Evolutionary conservation across 2,113 vertebrate species (phyloP).

Genomic region (Chlamydotis undulata): DNA sequence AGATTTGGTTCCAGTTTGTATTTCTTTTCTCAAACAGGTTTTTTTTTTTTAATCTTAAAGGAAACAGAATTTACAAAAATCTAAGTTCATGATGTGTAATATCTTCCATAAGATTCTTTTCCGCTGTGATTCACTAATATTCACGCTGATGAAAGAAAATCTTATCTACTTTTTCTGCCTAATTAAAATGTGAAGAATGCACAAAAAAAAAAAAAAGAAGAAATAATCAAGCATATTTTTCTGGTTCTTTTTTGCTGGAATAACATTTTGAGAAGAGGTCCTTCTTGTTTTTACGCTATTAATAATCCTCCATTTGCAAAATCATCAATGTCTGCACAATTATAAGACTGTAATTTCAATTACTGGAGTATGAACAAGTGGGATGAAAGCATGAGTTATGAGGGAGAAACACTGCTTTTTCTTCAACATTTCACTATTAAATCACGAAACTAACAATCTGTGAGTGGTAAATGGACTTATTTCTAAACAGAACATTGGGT

Average conservation of each 20-base stretch:
- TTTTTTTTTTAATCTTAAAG: neutral
- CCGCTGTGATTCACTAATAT: slow-evolving; percentile 41
- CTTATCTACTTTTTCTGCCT: slow-evolving; percentile 46
- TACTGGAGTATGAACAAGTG: slow-evolving; percentile 63
- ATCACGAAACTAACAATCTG: slow-evolving; percentile 65
- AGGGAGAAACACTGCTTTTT: slow-evolving; percentile 59
- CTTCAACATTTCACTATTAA: slow-evolving; percentile 63
- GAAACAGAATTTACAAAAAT: neutral
- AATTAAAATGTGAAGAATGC: slow-evolving; percentile 65
- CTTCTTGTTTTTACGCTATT: slow-evolving; percentile 58
- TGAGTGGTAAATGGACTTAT: slow-evolving; percentile 66
- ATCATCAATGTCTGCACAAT: slow-evolving; percentile 63
- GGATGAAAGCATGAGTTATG: slow-evolving; percentile 67
- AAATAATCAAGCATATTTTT: slow-evolving; percentile 67
- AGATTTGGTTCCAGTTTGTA: neutral
- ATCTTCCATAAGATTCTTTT: slow-evolving; percentile 1
- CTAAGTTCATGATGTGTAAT: neutral
- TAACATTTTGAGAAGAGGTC: slow-evolving; percentile 54
- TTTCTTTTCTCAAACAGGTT: neutral
- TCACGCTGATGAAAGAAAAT: slow-evolving; percentile 62
- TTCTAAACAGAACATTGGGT: slow-evolving; percentile 64
- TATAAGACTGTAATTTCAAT: slow-evolving; percentile 66
- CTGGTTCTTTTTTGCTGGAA: slow-evolving; percentile 50
- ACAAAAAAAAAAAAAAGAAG: neutral
- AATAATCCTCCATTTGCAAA: slow-evolving; percentile 67